Percentiles rank a stretch among this genome's conserved stretches.
These are phyloP conservation scores for Anhinga rufa DNA, from an alignment of 2,113 vertebrate genomes.

Conservation along the genomic window DNA sequence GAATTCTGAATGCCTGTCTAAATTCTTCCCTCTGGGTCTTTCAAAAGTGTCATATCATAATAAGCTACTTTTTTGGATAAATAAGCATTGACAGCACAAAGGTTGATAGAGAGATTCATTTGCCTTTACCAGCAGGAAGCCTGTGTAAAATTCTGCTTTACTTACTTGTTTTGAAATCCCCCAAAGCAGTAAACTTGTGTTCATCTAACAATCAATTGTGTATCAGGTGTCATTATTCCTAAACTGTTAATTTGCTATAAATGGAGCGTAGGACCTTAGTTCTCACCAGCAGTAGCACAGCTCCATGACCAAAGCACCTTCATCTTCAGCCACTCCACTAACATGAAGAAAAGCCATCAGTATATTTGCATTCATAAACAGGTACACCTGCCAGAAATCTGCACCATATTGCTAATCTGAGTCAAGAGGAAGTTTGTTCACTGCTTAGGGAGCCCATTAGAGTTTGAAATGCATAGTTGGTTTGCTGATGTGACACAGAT, in stretches of 20 bases:
- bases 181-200: neutral
- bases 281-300: neutral
- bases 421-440: neutral
- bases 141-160: neutral
- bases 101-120: neutral
- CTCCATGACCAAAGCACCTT: neutral
- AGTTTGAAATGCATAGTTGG: neutral
- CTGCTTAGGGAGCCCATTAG: neutral
- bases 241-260: neutral
- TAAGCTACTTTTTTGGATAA: constrained; percentile 6
- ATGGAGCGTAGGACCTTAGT: neutral
- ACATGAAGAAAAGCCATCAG: neutral
- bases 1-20: neutral
- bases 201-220: neutral
- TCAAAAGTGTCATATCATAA: neutral
- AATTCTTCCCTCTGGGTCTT: neutral
- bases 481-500: neutral
- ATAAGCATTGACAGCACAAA: constrained; percentile 20
- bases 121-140: neutral
- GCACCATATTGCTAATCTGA: neutral
- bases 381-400: neutral
- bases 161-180: neutral
- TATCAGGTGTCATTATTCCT: neutral
- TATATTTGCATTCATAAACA: neutral
- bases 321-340: neutral